Evolutionary conservation across 2,113 vertebrate species (phyloP), one percentile per base, ranked within the genome.

Genomic region (Colistium nudipinnis): DNA sequence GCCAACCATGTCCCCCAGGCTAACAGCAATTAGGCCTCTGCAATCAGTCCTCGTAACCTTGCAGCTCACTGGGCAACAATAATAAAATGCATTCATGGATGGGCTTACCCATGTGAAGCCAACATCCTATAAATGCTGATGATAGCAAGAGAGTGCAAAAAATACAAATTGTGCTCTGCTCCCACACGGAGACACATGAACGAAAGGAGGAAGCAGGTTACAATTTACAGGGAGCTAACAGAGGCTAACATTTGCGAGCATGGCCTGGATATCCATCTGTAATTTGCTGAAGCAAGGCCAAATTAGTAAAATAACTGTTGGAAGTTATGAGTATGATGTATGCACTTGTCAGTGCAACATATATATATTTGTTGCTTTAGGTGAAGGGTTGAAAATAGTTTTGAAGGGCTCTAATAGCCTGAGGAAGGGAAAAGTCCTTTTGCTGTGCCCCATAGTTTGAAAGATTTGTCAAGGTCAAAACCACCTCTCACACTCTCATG

Each of bases 381-480:
- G 76, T 86, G 63, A 81, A 56, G 38, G 61, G 72, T 43, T 70
- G 66, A 35, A 49, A 44, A 71, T 24, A 49, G 70, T 77, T 74
- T 73, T 76, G 70, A 81, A 87, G 76, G 70, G 70, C 71, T 80
- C 48, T 68, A 70, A 78, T 70, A 62, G 76, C 78, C 76, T 39
- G 43, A 73, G 78, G 69, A 83, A 70, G 62, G 30, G 62, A 74
- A 81, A 74, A 78, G 66, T 70, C 47, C 61, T 60, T 70, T 44
- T 65, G 55, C 49, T 59, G 57, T 48, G 52, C 62, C 74, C 68
- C 43, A 27, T 68, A 61, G 48, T 53, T 56, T 70, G 48, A 71
- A 67, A 82, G 74, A 81, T 33, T 62, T 69, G 54, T 87, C 68
- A 88, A 85, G 82, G 87, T 83, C 76, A 83, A 55, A 33, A 70